These are phyloP conservation scores for Cantharis flavilabris DNA, from an alignment of 2,888 invertebrate species.

Conservation along the genomic window DNA sequence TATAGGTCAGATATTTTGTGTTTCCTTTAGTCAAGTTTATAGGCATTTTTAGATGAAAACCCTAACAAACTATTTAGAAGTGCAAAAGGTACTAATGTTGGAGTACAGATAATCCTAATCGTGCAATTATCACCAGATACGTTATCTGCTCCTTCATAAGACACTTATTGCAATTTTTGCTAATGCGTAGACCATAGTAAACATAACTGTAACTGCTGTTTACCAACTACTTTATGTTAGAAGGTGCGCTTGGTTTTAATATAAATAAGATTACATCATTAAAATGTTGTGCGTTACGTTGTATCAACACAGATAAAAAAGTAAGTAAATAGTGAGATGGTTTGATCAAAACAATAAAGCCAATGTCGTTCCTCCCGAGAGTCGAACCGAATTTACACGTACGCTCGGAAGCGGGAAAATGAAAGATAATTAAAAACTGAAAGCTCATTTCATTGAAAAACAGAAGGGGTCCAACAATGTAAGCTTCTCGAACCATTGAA, in stretches of 20 bases:
- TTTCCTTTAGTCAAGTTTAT: conserved; percentile 22
- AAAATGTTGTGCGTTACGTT: background rate
- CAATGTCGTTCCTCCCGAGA: background rate
- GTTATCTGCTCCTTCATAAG: conserved; percentile 6
- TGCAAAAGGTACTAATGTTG: background rate
- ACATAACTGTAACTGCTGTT: background rate
- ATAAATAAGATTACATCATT: background rate
- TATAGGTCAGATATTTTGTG: conserved; percentile 27
- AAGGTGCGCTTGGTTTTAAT: background rate
- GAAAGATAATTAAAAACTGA: background rate
- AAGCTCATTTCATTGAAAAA: background rate
- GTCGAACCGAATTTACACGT: background rate
- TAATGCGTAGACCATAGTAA: background rate
- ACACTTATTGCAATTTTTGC: background rate
- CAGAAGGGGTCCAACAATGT: no score
- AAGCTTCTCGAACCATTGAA: no score
- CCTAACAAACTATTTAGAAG: background rate
- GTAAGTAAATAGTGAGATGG: background rate
- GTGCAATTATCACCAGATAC: conserved; percentile 25
- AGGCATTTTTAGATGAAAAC: conserved; percentile 13
- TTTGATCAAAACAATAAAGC: background rate
- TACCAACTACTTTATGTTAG: background rate
- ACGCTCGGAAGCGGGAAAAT: background rate
- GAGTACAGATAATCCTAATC: conserved; percentile 13
- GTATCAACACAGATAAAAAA: background rate